Evolutionary conservation across 2,888 invertebrate species (phyloP), one percentile per base, ranked within the genome.

Genomic region (Acrobeloides nanus): DNA sequence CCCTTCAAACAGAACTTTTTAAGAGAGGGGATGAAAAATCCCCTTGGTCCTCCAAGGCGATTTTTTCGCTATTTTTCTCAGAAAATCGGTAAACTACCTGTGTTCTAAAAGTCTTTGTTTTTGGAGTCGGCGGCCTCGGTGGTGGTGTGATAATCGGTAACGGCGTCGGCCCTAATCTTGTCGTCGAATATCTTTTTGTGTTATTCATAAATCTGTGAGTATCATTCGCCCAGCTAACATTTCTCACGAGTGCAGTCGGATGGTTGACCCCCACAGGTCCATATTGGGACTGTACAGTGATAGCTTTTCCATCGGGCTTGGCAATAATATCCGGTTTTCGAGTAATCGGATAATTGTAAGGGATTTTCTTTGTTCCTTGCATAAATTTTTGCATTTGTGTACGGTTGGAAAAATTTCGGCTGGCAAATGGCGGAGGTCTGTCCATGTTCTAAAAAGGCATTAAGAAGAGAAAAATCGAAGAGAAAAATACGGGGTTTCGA

Each of bases 181-280:
- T 41, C 8, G 59, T 47, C 27, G 53, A 52, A 34, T 42, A 56
- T 10, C 42, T 23, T n/a, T n/a, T n/a, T n/a, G n/a, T n/a, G n/a
- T n/a, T n/a, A n/a, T n/a, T n/a, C n/a, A n/a, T n/a, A n/a, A n/a
- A n/a, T n/a, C n/a, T n/a, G 3, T 20, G 29, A 27, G 12, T 0
- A 48, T 41, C 8, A 35, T 50, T 32, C 45, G 46, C 7, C 38
- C 47, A 23, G 47, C 45, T 35, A 26, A 43, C 24, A 44, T 61
- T 60, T 35, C 57, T 44, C 43, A 57, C 12, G 33, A 51, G 23
- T 29, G 32, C 32, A 26, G 27, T 56, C 26, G 56, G 32, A 39
- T 68, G 60, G 44, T 70, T 66, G 0, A 70, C 64, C 34, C 68
- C 68, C 27, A 70, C 57, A 1, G 70, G 70, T 1, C 70, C 70